phyloP scores from a whole-genome alignment of 1,140 invertebrate species.

The Trypoxylus dichotomus region DNA sequence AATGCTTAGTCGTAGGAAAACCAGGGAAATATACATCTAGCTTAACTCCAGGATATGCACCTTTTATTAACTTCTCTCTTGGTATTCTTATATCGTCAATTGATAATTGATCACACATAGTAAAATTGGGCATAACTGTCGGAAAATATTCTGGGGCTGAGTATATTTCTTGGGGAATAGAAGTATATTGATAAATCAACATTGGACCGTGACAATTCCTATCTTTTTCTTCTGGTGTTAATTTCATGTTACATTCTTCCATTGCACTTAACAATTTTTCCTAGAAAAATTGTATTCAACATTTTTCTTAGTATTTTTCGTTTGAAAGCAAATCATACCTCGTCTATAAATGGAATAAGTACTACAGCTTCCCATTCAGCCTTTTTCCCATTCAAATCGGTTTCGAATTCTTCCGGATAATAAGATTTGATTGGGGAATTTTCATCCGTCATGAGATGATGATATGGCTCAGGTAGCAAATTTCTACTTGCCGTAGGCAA shows the following conservation, averaged over 20 bases:
- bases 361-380: slow-evolving; percentile 98
- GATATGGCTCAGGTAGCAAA: slow-evolving; percentile 80
- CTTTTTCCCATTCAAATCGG: slow-evolving; percentile 89
- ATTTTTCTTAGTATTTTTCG: not conserved
- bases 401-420: slow-evolving; percentile 89
- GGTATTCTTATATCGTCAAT: slow-evolving; percentile 65
- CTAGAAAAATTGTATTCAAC: slow-evolving; percentile 51
- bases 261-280: slow-evolving; percentile 75
- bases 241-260: slow-evolving; percentile 64
- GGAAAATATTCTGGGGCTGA: slow-evolving; percentile 69
- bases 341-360: slow-evolving; percentile 95
- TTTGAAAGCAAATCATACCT: slow-evolving; percentile 61
- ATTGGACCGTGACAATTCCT: slow-evolving; percentile 87
- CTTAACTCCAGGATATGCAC: slow-evolving; percentile 70
- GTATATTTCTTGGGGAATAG: slow-evolving; percentile 59
- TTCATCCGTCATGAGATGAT: slow-evolving; percentile 79
- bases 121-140: slow-evolving; percentile 61
- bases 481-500: slow-evolving; percentile 82
- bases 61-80: slow-evolving; percentile 66
- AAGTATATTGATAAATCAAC: slow-evolving; percentile 72
- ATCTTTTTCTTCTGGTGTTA: slow-evolving; percentile 72
- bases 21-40: slow-evolving; percentile 80
- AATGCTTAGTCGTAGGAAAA: slow-evolving; percentile 86
- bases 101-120: slow-evolving; percentile 57
- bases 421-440: slow-evolving; percentile 85